phyloP scores from a whole-genome alignment of 2,797 vertebrate genomes.

The Micromesistius poutassou region DNA sequence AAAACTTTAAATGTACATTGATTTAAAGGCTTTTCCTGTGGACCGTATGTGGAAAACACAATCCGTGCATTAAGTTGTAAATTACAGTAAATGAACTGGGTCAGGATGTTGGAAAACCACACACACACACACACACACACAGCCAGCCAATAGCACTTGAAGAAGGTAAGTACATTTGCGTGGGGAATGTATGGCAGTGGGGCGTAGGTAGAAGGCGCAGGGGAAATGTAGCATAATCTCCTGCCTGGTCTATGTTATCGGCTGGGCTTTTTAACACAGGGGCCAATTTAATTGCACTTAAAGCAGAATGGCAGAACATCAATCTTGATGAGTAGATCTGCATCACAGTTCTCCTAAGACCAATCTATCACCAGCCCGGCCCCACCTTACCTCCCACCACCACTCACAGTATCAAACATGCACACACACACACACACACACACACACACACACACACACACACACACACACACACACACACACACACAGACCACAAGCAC shows the following conservation, averaged over 20 bases:
- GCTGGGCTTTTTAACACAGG: constrained; percentile 73
- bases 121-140: background rate
- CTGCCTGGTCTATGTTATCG: constrained; percentile 63
- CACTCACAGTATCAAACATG: constrained; percentile 54
- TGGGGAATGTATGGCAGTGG: constrained; percentile 52
- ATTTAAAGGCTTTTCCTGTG: constrained; percentile 66
- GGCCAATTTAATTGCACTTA: constrained; percentile 85
- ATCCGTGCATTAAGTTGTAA: constrained; percentile 52
- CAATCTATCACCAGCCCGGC: constrained; percentile 80
- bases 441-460: constrained; percentile 5
- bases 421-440: constrained; percentile 32
- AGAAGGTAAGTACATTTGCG: constrained; percentile 35
- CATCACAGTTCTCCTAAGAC: constrained; percentile 76
- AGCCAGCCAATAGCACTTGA: constrained; percentile 2
- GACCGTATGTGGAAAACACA: constrained; percentile 35
- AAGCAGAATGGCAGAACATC: constrained; percentile 84
- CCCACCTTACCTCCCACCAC: constrained; percentile 38
- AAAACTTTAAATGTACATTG: constrained; percentile 66
- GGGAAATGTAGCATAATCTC: constrained; percentile 73
- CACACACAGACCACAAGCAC: background rate
- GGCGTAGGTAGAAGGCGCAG: constrained; percentile 53
- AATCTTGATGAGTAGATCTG: constrained; percentile 86
- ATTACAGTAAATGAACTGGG: constrained; percentile 38
- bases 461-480: constrained; percentile 55
- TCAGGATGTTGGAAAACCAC: constrained; percentile 48